Evolutionary conservation across 2,888 invertebrate genomes (phyloP), one percentile per base, ranked within the genome.

Genomic region (Formica aserva): DNA sequence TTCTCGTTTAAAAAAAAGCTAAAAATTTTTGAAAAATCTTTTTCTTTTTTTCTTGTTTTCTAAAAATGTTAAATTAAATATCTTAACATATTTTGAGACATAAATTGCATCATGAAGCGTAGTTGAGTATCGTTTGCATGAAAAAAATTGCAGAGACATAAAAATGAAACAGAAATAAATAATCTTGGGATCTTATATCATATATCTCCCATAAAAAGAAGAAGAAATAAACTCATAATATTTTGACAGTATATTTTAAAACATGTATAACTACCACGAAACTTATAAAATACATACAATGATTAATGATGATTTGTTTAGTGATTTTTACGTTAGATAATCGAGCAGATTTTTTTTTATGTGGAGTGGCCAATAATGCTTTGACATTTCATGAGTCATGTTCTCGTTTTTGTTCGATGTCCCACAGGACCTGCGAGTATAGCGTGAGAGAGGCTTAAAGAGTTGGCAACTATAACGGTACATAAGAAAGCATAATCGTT

Each of bases 371-470:
- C 86, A 78, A 76, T 93, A 93, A 93, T 93, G 92, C 92, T 93
- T 93, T 93, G 91, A 88, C 92, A 84, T 93, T 92, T 89, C 84
- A 82, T 89, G 82, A 93, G 92, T 93, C 93, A 93, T 93, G 92
- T 90, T 77, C 76, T 82, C 84, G 87, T 87, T 90, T 62, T 92
- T 92, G 92, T 92, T 86, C 87, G 86, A 48, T 52, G 83, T 90
- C 91, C 91, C 91, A 74, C 67, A 89, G 85, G 92, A 91, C 92
- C 91, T 91, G 91, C 90, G 86, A 76, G 32, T 15, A 63, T 88
- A 89, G 87, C 91, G 85, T 89, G 90, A 86, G 93, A 91, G 87
- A 90, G 89, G 91, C 92, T 93, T 92, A 93, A 93, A 93, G 92
- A 93, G 92, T 93, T 93, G 86, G 67, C 75, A 57, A 45, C 71